Percentiles rank a stretch among this genome's conserved stretches.
phyloP scores from a whole-genome alignment of 2,888 invertebrate genomes.

The Ophioninae sp. region DNA sequence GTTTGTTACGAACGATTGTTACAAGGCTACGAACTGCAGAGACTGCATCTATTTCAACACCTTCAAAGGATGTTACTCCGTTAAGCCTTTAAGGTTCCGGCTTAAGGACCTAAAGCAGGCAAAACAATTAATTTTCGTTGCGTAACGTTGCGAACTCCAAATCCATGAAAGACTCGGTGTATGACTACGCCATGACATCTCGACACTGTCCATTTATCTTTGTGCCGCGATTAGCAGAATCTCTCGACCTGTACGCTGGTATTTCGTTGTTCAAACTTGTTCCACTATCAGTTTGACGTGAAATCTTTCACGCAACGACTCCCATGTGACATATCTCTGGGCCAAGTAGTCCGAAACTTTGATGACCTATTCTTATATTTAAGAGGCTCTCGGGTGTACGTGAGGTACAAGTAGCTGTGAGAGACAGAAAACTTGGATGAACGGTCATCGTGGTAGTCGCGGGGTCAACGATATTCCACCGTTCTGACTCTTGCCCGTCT shows the following conservation, averaged over 20 bases:
- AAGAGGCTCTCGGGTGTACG: neutral
- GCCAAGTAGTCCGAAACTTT: neutral
- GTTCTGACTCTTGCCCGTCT: constrained; percentile 27
- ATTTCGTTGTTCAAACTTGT: constrained; percentile 27
- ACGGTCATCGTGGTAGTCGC: constrained; percentile 50
- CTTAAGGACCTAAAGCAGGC: no score
- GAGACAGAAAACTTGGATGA: constrained; percentile 35
- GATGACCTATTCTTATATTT: neutral
- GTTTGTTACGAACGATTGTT: no score
- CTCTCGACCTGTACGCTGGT: neutral
- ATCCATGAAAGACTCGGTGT: neutral
- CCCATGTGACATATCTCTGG: neutral
- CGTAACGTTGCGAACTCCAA: no score
- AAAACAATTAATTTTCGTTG: no score
- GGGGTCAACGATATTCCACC: constrained; percentile 63
- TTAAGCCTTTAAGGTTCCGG: neutral
- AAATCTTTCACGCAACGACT: constrained; percentile 28
- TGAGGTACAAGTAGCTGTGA: constrained; percentile 2
- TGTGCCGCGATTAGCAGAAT: neutral
- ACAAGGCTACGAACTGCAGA: no score
- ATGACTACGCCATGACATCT: constrained; percentile 15
- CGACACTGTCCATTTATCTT: neutral
- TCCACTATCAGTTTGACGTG: constrained; percentile 28
- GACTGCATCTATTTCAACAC: no score
- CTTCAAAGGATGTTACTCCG: neutral